Percentiles rank a stretch among this genome's conserved stretches.
Conservation (phyloP, 2,797 vertebrate species). For the Pseudochromis fuscus region DNA sequence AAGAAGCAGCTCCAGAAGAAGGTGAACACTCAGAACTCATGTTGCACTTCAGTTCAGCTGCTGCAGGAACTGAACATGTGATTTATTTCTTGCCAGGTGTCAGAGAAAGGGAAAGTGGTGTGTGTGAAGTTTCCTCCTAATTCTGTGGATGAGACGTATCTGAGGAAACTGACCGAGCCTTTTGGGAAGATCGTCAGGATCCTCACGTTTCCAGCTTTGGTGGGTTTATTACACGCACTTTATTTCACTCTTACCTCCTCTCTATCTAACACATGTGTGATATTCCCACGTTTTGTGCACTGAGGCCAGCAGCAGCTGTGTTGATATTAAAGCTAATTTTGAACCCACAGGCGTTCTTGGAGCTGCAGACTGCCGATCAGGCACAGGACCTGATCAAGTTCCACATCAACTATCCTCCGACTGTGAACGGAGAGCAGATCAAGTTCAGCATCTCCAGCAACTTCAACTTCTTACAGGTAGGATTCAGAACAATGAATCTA, state of each 20-base stretch:
- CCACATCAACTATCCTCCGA: constrained; percentile 59
- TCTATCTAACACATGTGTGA: too few relatives aligned
- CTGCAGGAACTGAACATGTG: neutral
- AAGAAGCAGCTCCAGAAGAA: constrained; percentile 32
- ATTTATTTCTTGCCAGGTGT: constrained; percentile 12
- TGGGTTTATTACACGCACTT: constrained; percentile 60
- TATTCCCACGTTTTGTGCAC: too few relatives aligned
- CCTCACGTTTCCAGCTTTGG: constrained; percentile 79
- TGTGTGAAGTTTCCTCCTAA: constrained; percentile 78
- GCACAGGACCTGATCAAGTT: constrained; percentile 78
- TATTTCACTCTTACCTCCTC: too few relatives aligned
- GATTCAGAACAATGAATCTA: too few relatives aligned
- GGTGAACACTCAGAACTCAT: constrained; percentile 37
- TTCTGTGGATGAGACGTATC: constrained; percentile 70
- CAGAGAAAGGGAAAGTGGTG: constrained; percentile 73
- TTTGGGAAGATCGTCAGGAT: constrained; percentile 79
- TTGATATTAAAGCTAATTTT: neutral
- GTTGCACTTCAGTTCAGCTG: rapidly evolving
- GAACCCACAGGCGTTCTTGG: constrained; percentile 75
- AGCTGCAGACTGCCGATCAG: constrained; percentile 75
- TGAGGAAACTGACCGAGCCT: constrained; percentile 71
- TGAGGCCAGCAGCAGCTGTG: too few relatives aligned
- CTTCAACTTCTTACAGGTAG: constrained; percentile 79
- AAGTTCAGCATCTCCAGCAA: constrained; percentile 75
- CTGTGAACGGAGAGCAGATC: constrained; percentile 60